These are phyloP conservation scores for Brachymystax lenok DNA, from an alignment of 2,797 vertebrate species.

Conservation along the genomic window DNA sequence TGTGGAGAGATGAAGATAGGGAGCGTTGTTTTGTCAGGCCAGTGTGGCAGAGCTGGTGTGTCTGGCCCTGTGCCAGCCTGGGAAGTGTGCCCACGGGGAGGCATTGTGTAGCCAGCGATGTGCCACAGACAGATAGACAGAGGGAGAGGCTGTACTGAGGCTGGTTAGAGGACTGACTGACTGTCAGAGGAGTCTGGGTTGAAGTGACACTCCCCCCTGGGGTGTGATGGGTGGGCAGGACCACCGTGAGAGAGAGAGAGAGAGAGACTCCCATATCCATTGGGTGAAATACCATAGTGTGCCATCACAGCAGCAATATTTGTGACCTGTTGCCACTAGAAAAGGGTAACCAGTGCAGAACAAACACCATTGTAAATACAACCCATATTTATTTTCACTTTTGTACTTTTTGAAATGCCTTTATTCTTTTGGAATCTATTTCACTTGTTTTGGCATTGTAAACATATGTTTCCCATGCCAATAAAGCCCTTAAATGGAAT, in stretches of 20 bases:
- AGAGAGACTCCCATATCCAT: background rate
- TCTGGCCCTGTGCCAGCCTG: slow-evolving; percentile 69
- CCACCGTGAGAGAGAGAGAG: background rate
- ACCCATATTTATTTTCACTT: too few species aligned
- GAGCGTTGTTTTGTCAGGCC: slow-evolving; percentile 64
- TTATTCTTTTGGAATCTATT: too few species aligned
- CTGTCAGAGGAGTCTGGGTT: background rate
- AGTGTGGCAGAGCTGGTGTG: slow-evolving; percentile 57
- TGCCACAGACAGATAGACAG: slow-evolving; percentile 18
- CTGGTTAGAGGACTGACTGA: background rate
- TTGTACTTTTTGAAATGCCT: too few species aligned
- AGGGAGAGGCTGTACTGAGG: background rate
- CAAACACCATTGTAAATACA: too few species aligned
- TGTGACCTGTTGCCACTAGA: too few species aligned
- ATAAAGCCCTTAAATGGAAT: too few species aligned
- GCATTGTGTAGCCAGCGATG: slow-evolving; percentile 70
- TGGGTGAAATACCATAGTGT: too few species aligned
- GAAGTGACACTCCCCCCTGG: background rate
- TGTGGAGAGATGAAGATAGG: slow-evolving; percentile 53
- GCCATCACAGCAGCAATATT: background rate
- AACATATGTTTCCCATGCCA: background rate
- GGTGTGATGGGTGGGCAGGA: slow-evolving; percentile 3
- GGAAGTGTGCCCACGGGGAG: slow-evolving; percentile 76
- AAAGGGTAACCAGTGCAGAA: too few species aligned
- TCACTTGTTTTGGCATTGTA: too few species aligned